A percentile compares a stretch with the other conserved stretches of the same genome.
These are phyloP conservation scores for Streptopelia turtur DNA, from an alignment of 2,797 vertebrate species.

Conservation along the genomic window DNA sequence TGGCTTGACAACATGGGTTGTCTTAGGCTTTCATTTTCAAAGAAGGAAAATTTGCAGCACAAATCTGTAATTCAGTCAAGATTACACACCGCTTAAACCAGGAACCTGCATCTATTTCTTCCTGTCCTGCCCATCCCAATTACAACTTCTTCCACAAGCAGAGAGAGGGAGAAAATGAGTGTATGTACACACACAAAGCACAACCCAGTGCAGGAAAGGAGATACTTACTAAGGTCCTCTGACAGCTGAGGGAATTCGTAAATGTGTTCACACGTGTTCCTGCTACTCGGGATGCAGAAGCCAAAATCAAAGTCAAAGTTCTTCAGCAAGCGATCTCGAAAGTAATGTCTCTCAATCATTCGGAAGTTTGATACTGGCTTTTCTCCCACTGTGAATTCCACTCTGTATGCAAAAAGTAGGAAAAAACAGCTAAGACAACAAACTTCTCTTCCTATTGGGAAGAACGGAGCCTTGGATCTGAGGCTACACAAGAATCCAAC, in stretches of 20 bases:
- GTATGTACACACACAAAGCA: neutral
- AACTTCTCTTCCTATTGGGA: neutral
- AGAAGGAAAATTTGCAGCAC: neutral
- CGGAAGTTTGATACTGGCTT: slow-evolving; percentile 94
- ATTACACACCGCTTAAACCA: neutral
- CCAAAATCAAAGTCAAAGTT: slow-evolving; percentile 99
- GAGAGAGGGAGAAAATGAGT: neutral
- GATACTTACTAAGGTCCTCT: slow-evolving; percentile 92
- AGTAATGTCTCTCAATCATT: slow-evolving; percentile 99
- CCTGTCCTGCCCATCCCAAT: neutral
- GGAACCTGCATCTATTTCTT: neutral
- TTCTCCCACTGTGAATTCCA: slow-evolving; percentile 97
- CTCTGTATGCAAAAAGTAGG: slow-evolving; percentile 76
- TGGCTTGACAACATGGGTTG: neutral
- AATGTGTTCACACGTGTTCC: slow-evolving; percentile 98
- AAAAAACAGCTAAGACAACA: neutral
- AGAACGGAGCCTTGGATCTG: neutral
- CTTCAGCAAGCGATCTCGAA: slow-evolving; percentile 94
- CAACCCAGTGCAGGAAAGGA: neutral
- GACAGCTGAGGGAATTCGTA: slow-evolving; percentile 98
- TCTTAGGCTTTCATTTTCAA: neutral
- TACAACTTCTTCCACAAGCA: neutral
- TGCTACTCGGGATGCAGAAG: slow-evolving; percentile 98
- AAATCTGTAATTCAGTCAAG: neutral
- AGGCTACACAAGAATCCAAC: neutral